Base-by-base conservation (phyloP, 1,140 invertebrate species). In the Cyclina sinensis region DNA sequence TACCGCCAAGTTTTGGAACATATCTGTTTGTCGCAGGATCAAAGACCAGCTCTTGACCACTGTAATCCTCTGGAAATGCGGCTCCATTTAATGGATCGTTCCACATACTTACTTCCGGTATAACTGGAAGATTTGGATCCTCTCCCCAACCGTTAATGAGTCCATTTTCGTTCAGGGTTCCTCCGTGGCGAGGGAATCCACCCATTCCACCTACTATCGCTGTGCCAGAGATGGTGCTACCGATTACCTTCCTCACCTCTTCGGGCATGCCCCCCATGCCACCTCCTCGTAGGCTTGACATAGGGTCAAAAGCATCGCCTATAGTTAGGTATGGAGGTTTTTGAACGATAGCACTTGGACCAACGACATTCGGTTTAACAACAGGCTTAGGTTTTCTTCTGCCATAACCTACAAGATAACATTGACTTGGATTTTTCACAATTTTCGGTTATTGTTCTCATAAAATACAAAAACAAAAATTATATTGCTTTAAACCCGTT, bases 11-110 rank as follows among this genome's bases (percentile, higher is more conserved):
- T 27, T 70, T 70, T 43, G 4, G 5, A 12, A 32, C n/a, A 65
- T 83, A 83, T 43, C 62, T 65, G 37, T 70, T 70, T 27, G 18
- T 9, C 24, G 9, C 30, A 14, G 35, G 57, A 51, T 83, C 80
- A 70, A 83, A 83, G 18, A 83, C 46, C 7, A 83, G 57, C 48
- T 83, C 80, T 27, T 48, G 35, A 24, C 80, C 80, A 11, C n/a
- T 39, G 32, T 30, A 70, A 48, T 70, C 59, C 14, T 4, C 9
- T 21, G 59, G 62, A 68, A 83, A 70, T 30, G 32, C 35, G 12
- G 27, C 39, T 18, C 81, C 81, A 51, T 27, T n/a, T n/a, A 68
- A 27, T 9, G 59, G 81, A 48, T 83, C 35, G 21, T n/a, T 46
- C 59, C 62, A 68, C 24, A 59, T 68, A 1, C 30, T 32, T 12